Evolutionary conservation across 2,888 invertebrate species (phyloP), one percentile per base, ranked within the genome.

Genomic region (Drosophila sordidula): DNA sequence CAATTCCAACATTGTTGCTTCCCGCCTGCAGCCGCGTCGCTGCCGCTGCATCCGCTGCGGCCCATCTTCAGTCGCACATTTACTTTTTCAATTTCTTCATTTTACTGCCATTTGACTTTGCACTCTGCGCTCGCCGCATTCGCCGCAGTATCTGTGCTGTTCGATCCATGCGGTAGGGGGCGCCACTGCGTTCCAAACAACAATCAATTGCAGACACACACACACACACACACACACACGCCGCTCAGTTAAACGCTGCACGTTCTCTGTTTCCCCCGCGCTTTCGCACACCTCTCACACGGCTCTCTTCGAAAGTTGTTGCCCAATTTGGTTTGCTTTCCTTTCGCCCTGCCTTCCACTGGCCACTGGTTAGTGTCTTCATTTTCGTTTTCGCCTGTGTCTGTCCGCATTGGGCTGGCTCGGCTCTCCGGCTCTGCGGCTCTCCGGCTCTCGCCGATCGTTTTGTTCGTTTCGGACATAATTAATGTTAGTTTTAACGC

Each of bases 401-500:
- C 36, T 54, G 14, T 18, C 18, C 18, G 18, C 18, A 18, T 18
- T 18, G 18, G 18, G 18, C 18, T 18, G 18, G 18, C 18, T 18
- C 36, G 29, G 1, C 6, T 39, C 52, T 45, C 47, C 26, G 41
- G 29, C 64, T 63, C 34, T 52, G n/a, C 36, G 29, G 1, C 6
- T 39, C 52, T 45, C 47, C 26, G 41, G 29, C 64, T 63, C 34
- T 52, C 59, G 61, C 45, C 66, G 84, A 86, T 89, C 85, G 87
- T 89, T 85, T 88, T 89, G 89, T 85, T 88, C 84, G 87, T 89
- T 87, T 89, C 82, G 88, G 90, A 89, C 86, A 89, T 90, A 91
- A 91, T 91, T 91, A 91, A 91, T 91, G 91, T 91, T 91, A 91
- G 90, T 91, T 91, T 91, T 91, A 91, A 91, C 91, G 91, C 91